A percentile compares a stretch with the other conserved stretches of the same genome.
Evolutionary conservation across 2,113 vertebrate genomes (phyloP).

Genomic region (Python bivittatus): DNA sequence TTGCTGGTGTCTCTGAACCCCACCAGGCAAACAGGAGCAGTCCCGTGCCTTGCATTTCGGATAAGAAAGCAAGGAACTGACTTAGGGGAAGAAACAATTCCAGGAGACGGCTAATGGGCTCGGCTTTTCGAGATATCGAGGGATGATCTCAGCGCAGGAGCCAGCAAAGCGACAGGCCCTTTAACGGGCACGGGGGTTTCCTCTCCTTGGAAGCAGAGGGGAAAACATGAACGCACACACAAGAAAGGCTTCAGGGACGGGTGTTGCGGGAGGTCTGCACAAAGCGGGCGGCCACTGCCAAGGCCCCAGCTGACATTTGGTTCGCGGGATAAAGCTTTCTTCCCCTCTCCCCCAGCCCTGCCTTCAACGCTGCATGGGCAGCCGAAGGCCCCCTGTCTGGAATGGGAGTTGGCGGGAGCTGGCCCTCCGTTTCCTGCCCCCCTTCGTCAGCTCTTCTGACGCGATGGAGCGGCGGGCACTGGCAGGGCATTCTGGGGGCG

Average conservation of each 20-base stretch:
- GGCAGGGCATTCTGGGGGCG: background rate
- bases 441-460: background rate
- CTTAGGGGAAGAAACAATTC: slow-evolving; percentile 51
- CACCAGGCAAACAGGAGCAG: background rate
- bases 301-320: background rate
- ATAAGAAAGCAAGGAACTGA: slow-evolving; percentile 29
- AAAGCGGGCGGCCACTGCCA: background rate
- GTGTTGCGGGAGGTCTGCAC: background rate
- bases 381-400: background rate
- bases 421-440: background rate
- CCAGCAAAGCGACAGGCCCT: background rate
- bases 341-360: no score
- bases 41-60: slow-evolving; percentile 30
- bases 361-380: background rate
- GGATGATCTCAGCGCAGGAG: slow-evolving; percentile 10
- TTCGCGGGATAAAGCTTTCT: no score
- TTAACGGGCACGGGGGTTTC: background rate
- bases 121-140: background rate
- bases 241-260: background rate
- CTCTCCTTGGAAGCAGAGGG: background rate
- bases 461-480: background rate
- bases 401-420: background rate
- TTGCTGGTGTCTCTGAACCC: background rate
- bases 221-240: background rate
- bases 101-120: slow-evolving; percentile 55